Percentiles rank a stretch among this genome's conserved stretches.
Conservation (phyloP, 1,140 invertebrate genomes). For the Sminthurides bifidus region DNA sequence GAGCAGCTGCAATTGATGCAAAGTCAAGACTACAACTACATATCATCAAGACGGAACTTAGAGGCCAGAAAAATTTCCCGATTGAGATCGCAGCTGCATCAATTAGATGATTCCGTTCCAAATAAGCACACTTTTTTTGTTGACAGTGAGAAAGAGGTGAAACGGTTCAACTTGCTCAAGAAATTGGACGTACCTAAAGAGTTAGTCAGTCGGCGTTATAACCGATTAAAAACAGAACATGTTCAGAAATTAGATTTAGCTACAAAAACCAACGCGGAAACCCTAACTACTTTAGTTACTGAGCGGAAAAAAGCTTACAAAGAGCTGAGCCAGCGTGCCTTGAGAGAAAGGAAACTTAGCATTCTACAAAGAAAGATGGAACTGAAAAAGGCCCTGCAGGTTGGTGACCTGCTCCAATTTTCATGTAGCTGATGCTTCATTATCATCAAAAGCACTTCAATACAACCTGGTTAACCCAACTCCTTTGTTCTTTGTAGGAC, state of each 20-base stretch:
- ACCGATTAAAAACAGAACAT: conserved; percentile 50
- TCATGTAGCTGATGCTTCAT: background rate
- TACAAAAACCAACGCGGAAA: conserved; percentile 40
- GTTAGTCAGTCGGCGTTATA: conserved; percentile 53
- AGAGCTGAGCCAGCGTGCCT: conserved; percentile 66
- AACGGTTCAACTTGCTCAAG: conserved; percentile 57
- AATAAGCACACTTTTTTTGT: conserved; percentile 77
- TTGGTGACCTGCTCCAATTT: conserved; percentile 31
- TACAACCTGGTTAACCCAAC: conserved; percentile 2
- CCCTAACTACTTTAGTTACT: conserved; percentile 36
- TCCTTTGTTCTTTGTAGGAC: conserved; percentile 40
- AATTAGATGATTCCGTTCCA: conserved; percentile 50
- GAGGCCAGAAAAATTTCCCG: conserved; percentile 80
- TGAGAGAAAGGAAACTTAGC: conserved; percentile 65
- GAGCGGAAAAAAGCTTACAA: conserved; percentile 56
- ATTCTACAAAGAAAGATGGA: conserved; percentile 75
- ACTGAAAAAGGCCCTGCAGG: conserved; percentile 56
- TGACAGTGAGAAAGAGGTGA: conserved; percentile 50
- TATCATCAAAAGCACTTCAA: background rate
- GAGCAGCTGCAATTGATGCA: conserved; percentile 81
- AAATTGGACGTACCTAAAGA: conserved; percentile 61
- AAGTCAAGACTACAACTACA: conserved; percentile 81
- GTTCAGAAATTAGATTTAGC: conserved; percentile 48
- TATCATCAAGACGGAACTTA: conserved; percentile 68
- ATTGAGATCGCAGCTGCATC: conserved; percentile 66